Percentiles rank a stretch among this genome's conserved stretches.
phyloP scores from a whole-genome alignment of 2,797 vertebrate genomes.

The Menidia menidia region DNA sequence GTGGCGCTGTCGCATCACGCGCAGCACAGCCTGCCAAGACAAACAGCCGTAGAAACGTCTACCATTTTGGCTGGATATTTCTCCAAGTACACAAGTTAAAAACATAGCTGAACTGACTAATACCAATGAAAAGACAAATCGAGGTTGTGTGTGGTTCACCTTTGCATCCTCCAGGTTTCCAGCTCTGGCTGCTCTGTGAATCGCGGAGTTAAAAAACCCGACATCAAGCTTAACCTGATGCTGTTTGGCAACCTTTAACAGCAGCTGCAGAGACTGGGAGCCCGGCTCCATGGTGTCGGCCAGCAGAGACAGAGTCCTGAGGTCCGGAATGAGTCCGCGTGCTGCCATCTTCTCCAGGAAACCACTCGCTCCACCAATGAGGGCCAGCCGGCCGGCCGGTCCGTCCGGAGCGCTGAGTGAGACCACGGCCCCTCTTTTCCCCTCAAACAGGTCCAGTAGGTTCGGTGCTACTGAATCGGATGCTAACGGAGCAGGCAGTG shows the following conservation, averaged over 20 bases:
- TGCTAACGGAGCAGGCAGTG: background rate
- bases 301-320: slow-evolving; percentile 90
- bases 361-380: slow-evolving; percentile 86
- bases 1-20: slow-evolving; percentile 82
- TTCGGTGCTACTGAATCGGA: slow-evolving; percentile 73
- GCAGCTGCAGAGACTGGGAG: slow-evolving; percentile 72
- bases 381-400: slow-evolving; percentile 82
- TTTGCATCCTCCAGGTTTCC: slow-evolving; percentile 87
- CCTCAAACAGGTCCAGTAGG: slow-evolving; percentile 83
- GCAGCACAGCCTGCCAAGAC: slow-evolving; percentile 83
- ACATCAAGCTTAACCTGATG: slow-evolving; percentile 85
- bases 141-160: slow-evolving; percentile 75
- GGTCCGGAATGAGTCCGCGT: slow-evolving; percentile 78
- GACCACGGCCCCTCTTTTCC: slow-evolving; percentile 64
- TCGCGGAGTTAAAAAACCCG: slow-evolving; percentile 90
- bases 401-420: slow-evolving; percentile 82
- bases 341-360: slow-evolving; percentile 89
- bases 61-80: too few relatives aligned
- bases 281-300: slow-evolving; percentile 85
- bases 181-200: slow-evolving; percentile 85
- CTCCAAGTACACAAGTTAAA: too few relatives aligned
- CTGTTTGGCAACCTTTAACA: slow-evolving; percentile 81
- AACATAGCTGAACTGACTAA: too few relatives aligned
- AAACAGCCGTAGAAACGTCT: background rate
- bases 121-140: too few relatives aligned